These are phyloP conservation scores for Pharmacophagus antenor DNA, from an alignment of 2,888 invertebrate species.

Conservation along the genomic window DNA sequence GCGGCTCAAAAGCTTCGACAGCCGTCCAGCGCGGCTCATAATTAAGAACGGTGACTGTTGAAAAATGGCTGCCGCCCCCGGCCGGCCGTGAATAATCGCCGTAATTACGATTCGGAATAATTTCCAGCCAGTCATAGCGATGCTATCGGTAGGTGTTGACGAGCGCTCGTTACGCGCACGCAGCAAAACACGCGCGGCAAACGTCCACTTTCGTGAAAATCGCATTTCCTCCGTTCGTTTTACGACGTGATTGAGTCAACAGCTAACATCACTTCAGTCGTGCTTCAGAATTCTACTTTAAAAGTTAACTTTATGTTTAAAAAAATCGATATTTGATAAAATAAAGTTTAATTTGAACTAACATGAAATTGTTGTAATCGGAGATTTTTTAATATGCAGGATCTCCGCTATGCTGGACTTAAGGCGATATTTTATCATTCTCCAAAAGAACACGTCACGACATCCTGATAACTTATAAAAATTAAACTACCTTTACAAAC, in stretches of 20 bases:
- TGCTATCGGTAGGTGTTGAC: constrained; percentile 80
- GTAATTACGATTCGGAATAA: constrained; percentile 81
- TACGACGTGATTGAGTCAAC: constrained; percentile 14
- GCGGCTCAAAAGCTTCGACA: constrained; percentile 79
- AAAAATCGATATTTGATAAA: too few species aligned
- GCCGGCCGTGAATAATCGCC: constrained; percentile 81
- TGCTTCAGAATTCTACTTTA: too few species aligned
- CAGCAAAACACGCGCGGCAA: constrained; percentile 40
- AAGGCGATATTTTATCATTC: too few species aligned
- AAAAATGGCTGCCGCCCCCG: constrained; percentile 81
- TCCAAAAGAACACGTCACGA: too few species aligned
- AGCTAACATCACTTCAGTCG: neutral
- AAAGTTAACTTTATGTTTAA: too few species aligned
- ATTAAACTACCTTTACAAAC: too few species aligned
- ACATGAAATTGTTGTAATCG: too few species aligned
- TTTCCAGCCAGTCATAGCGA: constrained; percentile 82
- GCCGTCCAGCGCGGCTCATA: constrained; percentile 79
- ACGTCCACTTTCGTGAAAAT: constrained; percentile 54
- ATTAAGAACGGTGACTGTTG: constrained; percentile 82
- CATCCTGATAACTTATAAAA: too few species aligned
- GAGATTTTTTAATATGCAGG: too few species aligned
- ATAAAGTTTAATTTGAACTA: too few species aligned
- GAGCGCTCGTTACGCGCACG: constrained; percentile 79
- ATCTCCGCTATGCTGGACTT: too few species aligned
- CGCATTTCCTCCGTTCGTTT: constrained; percentile 54